Evolutionary conservation across 2,113 vertebrate genomes (phyloP), one percentile per base, ranked within the genome.

Genomic region (Calidris pugnax): DNA sequence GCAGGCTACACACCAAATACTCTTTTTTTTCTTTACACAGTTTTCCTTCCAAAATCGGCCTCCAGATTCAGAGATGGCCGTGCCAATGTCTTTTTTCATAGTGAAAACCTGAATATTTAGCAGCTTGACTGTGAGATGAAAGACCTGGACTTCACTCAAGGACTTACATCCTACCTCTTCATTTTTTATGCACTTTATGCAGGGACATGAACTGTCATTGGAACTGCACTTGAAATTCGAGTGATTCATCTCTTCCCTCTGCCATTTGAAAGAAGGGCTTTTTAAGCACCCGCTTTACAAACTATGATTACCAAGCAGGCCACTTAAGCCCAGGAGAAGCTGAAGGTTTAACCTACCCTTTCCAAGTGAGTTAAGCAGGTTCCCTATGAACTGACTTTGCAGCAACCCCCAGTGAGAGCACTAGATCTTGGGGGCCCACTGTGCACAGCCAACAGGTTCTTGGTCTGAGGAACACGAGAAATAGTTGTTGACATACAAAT

Each of bases 111-210:
- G 66, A 82, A 92, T 82, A 85, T 85, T 89, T 75, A 93, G 57
- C 69, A 89, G 57, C 37, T 94, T 89, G n/a, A 26, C 33, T 45
- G 27, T 62, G 53, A 79, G 66, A 79, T 79, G 11, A 91, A 92
- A 87, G 83, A 75, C 18, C 9, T 82, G 84, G 66, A 82, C 80
- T 91, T 92, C 26, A 28, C 62, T 87, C 84, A 92, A 87, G 43
- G 39, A 56, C 71, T 92, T 84, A 30, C 21, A 18, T 92, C 47
- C 56, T 87, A 47, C 23, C 8, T 95, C 74, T 89, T 94, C 73
- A 89, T 93, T 85, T 89, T 79, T 81, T 35, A 89, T 89, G 66
- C 50, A 64, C 91, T 92, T 95, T 87, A 85, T 93, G 56, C 73
- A 75, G 53, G 39, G 35, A 91, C 87, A 75, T 28, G 84, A 85